These are phyloP conservation scores for Pollenia angustigena DNA, from an alignment of 2,888 invertebrate genomes.

Conservation along the genomic window DNA sequence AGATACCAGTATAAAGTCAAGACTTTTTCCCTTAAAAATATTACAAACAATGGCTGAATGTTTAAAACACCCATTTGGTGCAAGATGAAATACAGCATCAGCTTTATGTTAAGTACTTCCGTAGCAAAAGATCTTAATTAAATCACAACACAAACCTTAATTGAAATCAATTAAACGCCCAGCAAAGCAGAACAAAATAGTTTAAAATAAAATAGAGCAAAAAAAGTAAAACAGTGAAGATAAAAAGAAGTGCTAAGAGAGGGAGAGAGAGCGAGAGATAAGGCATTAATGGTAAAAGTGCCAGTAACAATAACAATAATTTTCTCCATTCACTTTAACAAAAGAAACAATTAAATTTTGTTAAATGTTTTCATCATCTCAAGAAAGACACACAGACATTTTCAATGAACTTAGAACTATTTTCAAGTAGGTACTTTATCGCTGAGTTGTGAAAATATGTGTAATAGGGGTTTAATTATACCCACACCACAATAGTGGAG, in stretches of 20 bases:
- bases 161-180: conserved; percentile 60
- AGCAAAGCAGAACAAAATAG: conserved; percentile 15
- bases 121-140: conserved; percentile 55
- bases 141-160: conserved; percentile 61
- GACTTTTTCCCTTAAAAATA: background rate
- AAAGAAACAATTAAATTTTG: conserved; percentile 47
- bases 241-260: background rate
- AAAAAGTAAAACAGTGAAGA: background rate
- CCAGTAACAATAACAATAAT: conserved; percentile 14
- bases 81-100: conserved; percentile 21
- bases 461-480: conserved; percentile 11
- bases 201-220: conserved; percentile 3
- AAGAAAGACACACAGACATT: background rate
- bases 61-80: background rate
- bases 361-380: conserved; percentile 16
- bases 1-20: background rate
- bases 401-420: conserved; percentile 11
- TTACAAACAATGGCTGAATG: background rate
- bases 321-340: conserved; percentile 25
- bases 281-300: conserved; percentile 20
- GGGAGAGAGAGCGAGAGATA: background rate
- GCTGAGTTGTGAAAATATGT: conserved; percentile 1
- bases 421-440: background rate
- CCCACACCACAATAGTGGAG: no score
- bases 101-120: conserved; percentile 27